Evolutionary conservation across 2,888 invertebrate species (phyloP), one percentile per base, ranked within the genome.

Genomic region (Hirudinaria manillensis): DNA sequence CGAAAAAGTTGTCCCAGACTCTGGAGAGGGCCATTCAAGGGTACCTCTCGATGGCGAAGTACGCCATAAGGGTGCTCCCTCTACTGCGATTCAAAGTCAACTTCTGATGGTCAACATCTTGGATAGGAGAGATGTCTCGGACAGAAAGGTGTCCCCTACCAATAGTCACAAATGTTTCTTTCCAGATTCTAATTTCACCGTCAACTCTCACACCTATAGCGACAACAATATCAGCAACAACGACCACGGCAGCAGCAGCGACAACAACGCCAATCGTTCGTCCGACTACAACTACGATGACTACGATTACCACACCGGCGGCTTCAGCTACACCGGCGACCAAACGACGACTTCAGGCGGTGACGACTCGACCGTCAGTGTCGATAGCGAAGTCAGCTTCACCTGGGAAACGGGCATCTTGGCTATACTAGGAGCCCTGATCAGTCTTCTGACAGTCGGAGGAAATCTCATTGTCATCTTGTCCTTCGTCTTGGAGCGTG

Each of bases 381-480:
- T 16, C 45, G 16, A 7, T 7, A 45, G 45, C 45, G 45, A 45
- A 10, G 45, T 61, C 29, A 61, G 61, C 19, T 61, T 61, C 29
- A 61, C 61, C 24, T 65, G 21, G 27, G 27, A 34, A 36, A 45
- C 34, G 19, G 94, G 95, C 93, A 89, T 93, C 86, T 92, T 93
- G 19, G 90, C 93, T 77, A 88, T 93, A 81, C 93, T 97, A 80
- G 94, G 94, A 32, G 89, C 93, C 70, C 90, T 92, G 82, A 94
- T 94, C 84, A 94, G 95, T 81, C 88, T 96, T 67, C 88, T 96
- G 79, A 97, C 97, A 0, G 91, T 96, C 77, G 91, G 83, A 24
- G 99, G 99, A 75, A 99, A 99, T 85, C 92, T 97, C 74, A 89
- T 99, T 78, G 97, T 98, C 76, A 89, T 98, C 74, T 87, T 96